phyloP scores from a whole-genome alignment of 2,797 vertebrate species.

The Thalassophryne amazonica region DNA sequence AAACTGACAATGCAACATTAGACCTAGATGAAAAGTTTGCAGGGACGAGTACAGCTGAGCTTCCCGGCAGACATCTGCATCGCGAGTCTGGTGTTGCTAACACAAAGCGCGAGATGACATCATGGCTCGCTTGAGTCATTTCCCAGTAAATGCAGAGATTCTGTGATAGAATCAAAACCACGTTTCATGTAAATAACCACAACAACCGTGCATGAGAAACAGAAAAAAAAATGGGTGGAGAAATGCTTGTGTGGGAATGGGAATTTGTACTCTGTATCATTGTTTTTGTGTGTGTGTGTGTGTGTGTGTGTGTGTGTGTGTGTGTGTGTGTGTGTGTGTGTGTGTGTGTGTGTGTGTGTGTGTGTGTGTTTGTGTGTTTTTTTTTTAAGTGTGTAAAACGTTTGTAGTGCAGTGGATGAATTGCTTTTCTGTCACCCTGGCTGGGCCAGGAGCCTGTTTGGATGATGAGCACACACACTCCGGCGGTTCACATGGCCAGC shows the following conservation, averaged over 20 bases:
- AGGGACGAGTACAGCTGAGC: too few relatives aligned
- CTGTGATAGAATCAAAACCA: conserved; percentile 24
- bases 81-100: background rate
- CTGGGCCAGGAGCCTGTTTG: conserved; percentile 36
- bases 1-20: too few relatives aligned
- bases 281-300: too few relatives aligned
- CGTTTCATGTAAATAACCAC: conserved; percentile 18
- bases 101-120: conserved; percentile 40
- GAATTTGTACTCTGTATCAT: too few relatives aligned
- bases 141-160: conserved; percentile 30
- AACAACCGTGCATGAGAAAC: conserved; percentile 1
- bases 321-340: too few relatives aligned
- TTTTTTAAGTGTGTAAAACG: too few relatives aligned
- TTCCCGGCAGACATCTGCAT: conserved; percentile 16
- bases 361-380: too few relatives aligned
- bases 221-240: background rate
- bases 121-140: conserved; percentile 53
- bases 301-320: too few relatives aligned
- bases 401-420: conserved; percentile 28
- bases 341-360: too few relatives aligned
- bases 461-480: conserved; percentile 1
- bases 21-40: too few relatives aligned
- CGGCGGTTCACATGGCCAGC: conserved; percentile 46
- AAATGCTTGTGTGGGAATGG: background rate
- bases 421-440: conserved; percentile 50